phyloP scores from a whole-genome alignment of 2,113 vertebrate genomes.

The Paracanthobrama guichenoti region DNA sequence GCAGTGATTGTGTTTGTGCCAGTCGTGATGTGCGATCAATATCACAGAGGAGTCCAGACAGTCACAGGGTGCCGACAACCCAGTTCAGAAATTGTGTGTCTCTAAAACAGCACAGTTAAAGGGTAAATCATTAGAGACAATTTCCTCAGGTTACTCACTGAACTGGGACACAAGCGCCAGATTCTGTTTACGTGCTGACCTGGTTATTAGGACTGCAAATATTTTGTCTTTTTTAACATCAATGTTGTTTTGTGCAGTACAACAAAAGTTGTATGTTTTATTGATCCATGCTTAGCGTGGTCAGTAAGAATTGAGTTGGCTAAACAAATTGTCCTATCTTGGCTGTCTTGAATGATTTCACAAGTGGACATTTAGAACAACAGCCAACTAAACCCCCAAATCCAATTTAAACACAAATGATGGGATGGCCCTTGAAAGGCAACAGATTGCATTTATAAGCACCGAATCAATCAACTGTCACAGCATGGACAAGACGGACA shows the following conservation, averaged over 20 bases:
- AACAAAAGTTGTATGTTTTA: background rate
- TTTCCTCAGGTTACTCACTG: background rate
- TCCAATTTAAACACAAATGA: background rate
- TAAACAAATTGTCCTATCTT: background rate
- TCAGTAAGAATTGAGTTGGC: slow-evolving; percentile 8
- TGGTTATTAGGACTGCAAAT: background rate
- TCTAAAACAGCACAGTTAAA: background rate
- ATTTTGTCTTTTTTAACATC: slow-evolving; percentile 2
- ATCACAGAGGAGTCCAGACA: background rate
- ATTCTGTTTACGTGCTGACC: background rate
- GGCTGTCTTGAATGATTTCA: background rate
- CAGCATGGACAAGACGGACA: background rate
- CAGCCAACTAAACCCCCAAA: background rate
- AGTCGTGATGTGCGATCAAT: background rate
- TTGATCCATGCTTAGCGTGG: background rate
- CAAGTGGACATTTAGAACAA: background rate
- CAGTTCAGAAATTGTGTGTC: background rate
- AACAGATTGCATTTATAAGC: slow-evolving; percentile 30
- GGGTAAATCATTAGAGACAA: background rate
- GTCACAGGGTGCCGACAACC: background rate
- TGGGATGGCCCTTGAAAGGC: background rate
- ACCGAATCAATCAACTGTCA: background rate
- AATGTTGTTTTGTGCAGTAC: background rate
- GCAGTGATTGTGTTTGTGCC: slow-evolving; percentile 12
- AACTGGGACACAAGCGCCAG: background rate